These are phyloP conservation scores for Philypnodon macrostomus DNA, from an alignment of 2,797 vertebrate species.

Conservation along the genomic window DNA sequence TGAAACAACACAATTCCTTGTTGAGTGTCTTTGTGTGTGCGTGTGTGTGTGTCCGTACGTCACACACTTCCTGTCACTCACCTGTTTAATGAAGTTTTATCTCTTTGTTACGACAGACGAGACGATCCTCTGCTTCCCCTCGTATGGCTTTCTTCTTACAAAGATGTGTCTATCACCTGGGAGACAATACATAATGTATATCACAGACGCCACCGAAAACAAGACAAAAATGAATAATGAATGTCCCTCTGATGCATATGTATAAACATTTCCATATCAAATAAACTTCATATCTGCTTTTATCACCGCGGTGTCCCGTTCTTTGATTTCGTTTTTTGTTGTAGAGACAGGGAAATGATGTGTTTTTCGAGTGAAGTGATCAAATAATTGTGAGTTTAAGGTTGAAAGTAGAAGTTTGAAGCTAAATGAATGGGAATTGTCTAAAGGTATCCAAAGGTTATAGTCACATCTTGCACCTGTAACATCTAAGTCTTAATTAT, in stretches of 20 bases:
- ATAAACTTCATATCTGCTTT: slow-evolving; percentile 70
- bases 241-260: slow-evolving; percentile 64
- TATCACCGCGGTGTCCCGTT: slow-evolving; percentile 40
- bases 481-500: too few relatives aligned
- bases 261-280: slow-evolving; percentile 78
- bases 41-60: slow-evolving; percentile 35
- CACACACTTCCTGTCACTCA: slow-evolving; percentile 59
- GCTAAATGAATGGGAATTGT: too few relatives aligned
- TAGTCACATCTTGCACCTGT: too few relatives aligned
- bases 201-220: slow-evolving; percentile 63
- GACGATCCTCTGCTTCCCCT: slow-evolving; percentile 57
- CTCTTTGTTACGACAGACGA: slow-evolving; percentile 67
- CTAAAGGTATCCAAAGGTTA: too few relatives aligned
- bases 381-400: slow-evolving; percentile 34
- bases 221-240: slow-evolving; percentile 78
- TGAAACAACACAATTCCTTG: slow-evolving; percentile 53
- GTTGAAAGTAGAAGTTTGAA: not conserved
- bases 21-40: slow-evolving; percentile 39
- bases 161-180: slow-evolving; percentile 57
- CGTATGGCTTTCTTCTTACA: slow-evolving; percentile 50
- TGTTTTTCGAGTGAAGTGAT: slow-evolving; percentile 34
- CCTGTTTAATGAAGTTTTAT: slow-evolving; percentile 65
- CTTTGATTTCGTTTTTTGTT: slow-evolving; percentile 52
- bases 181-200: slow-evolving; percentile 76
- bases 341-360: slow-evolving; percentile 32